These are phyloP conservation scores for Oceanodroma leucorhoa DNA, from an alignment of 2,797 vertebrate genomes.

Conservation along the genomic window DNA sequence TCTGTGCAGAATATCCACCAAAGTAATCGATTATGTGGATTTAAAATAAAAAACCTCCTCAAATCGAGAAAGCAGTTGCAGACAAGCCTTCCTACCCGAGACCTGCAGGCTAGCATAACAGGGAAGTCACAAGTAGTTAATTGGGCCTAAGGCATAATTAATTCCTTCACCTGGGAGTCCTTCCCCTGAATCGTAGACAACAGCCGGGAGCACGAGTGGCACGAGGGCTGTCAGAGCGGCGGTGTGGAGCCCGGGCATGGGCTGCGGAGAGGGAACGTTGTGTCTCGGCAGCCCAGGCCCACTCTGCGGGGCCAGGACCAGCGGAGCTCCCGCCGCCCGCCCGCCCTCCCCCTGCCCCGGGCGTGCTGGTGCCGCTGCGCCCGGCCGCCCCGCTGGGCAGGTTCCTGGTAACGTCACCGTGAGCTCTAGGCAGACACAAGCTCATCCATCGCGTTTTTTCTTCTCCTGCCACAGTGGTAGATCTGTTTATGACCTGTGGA, in stretches of 20 bases:
- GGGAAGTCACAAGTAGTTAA: background rate
- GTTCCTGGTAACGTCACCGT: background rate
- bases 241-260: background rate
- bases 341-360: background rate
- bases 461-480: background rate
- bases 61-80: background rate
- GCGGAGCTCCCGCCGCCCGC: accelerated
- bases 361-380: accelerated
- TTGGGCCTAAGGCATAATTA: background rate
- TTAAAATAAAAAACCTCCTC: background rate
- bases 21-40: background rate
- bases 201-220: background rate
- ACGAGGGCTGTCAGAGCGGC: background rate
- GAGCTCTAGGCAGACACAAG: background rate
- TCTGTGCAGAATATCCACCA: background rate
- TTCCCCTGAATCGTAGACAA: background rate
- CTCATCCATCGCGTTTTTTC: background rate
- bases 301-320: background rate
- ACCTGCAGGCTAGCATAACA: background rate
- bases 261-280: background rate
- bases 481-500: background rate
- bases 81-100: background rate
- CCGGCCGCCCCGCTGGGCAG: background rate
- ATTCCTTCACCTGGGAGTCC: background rate
- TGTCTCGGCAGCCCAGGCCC: background rate